Conservation (phyloP, 1,140 invertebrate species). For the Geopemphigus sp. region DNA sequence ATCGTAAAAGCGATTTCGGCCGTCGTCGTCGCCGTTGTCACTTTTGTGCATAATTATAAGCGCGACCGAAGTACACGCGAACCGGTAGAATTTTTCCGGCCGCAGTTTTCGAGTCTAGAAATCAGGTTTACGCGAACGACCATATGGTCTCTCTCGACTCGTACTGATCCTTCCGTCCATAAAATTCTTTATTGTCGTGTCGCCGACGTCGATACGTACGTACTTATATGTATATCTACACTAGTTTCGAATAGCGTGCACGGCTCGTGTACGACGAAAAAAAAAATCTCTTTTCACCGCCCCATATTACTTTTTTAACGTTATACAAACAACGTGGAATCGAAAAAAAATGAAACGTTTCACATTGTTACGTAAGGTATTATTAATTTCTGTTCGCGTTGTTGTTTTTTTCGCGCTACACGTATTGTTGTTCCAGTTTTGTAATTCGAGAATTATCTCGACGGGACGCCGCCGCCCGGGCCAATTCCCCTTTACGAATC, state of each 20-base stretch:
- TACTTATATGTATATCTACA: background rate
- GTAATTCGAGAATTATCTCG: constrained; percentile 47
- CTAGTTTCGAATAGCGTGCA: background rate
- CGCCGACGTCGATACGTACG: constrained; percentile 7
- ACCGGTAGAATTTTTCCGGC: background rate
- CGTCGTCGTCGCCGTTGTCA: too few relatives aligned
- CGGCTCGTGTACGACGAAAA: background rate
- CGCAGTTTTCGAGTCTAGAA: constrained; percentile 1
- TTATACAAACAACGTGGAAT: constrained; percentile 33
- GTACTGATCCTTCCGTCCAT: background rate
- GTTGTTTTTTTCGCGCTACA: constrained; percentile 7
- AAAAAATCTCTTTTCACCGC: constrained; percentile 6
- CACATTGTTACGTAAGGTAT: constrained; percentile 41
- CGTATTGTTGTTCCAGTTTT: constrained; percentile 42
- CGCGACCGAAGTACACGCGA: too few relatives aligned
- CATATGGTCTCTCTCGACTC: constrained; percentile 14
- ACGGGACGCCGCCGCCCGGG: constrained; percentile 32
- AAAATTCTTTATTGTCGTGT: constrained; percentile 7
- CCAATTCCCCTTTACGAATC: constrained; percentile 43
- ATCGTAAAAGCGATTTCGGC: too few relatives aligned
- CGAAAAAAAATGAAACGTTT: constrained; percentile 35
- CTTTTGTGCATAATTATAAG: background rate
- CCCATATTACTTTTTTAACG: constrained; percentile 1
- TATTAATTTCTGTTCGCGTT: constrained; percentile 24
- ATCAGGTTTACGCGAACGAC: constrained; percentile 18